Percentiles rank a stretch among this genome's conserved stretches.
Conservation (phyloP, 2,888 invertebrate species). For the Eupithecia pulchellata region DNA sequence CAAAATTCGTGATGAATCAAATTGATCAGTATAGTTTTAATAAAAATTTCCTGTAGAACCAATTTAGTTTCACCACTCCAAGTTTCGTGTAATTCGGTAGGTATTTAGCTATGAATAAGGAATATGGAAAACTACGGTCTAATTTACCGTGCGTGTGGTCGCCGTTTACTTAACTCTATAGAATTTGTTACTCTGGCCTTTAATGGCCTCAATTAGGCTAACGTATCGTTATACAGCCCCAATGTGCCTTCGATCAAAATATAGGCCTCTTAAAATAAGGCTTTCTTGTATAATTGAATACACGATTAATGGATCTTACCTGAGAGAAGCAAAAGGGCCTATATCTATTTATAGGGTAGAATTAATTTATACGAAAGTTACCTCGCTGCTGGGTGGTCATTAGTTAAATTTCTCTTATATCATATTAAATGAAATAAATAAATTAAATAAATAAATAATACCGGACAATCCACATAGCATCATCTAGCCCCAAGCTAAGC, state of each 20-base stretch:
- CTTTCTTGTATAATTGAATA: conserved; percentile 57
- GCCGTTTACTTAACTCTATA: conserved; percentile 24
- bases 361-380: neutral
- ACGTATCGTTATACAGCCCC: conserved; percentile 64
- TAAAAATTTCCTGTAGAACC: neutral
- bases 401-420: neutral
- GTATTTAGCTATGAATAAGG: conserved; percentile 14
- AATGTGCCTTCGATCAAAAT: conserved; percentile 55
- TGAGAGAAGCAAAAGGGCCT: neutral
- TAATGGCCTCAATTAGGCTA: conserved; percentile 72
- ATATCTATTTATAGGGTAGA: neutral
- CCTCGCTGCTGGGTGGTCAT: neutral
- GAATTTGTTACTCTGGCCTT: conserved; percentile 65
- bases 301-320: conserved; percentile 38
- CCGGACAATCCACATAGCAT: no score
- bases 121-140: conserved; percentile 20
- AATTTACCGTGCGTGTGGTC: conserved; percentile 32
- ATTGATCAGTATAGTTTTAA: no score
- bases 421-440: neutral
- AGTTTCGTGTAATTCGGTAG: conserved; percentile 5
- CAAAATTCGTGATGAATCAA: no score
- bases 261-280: conserved; percentile 34
- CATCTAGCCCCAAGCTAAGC: no score
- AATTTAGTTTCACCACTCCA: neutral
- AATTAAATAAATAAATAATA: no score